phyloP scores from a whole-genome alignment of 2,797 vertebrate genomes.

The Geotria australis region DNA sequence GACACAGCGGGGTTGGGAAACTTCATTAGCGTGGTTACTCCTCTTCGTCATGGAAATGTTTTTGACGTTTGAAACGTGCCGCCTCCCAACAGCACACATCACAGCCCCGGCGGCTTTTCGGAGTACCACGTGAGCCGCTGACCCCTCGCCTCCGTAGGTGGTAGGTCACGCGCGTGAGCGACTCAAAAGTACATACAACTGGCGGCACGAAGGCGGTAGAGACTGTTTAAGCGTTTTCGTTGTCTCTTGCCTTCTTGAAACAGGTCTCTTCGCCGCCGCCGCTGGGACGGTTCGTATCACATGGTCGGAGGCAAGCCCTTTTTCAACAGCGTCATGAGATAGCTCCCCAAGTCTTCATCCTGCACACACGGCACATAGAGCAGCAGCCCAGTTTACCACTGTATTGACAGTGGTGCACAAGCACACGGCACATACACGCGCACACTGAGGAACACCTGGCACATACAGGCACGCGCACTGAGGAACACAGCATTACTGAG shows the following conservation, averaged over 20 bases:
- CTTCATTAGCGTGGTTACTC: no score
- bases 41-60: no score
- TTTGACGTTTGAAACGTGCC: no score
- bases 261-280: background rate
- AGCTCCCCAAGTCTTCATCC: constrained; percentile 90
- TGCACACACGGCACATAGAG: constrained; percentile 5
- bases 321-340: constrained; percentile 50
- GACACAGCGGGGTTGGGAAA: no score
- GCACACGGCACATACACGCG: background rate
- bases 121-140: no score
- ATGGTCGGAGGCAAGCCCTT: constrained; percentile 42
- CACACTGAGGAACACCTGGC: background rate
- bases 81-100: no score
- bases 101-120: no score
- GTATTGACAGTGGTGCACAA: background rate
- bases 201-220: background rate
- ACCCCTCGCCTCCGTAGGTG: no score
- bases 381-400: background rate
- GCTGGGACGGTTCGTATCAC: background rate
- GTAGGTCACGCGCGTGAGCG: background rate
- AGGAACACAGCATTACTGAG: background rate
- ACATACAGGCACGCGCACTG: background rate
- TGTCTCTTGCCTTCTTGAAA: background rate
- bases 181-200: background rate
- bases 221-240: background rate